Evolutionary conservation across 1,140 invertebrate genomes (phyloP).

Genomic region (Panagrolaimus sp.): DNA sequence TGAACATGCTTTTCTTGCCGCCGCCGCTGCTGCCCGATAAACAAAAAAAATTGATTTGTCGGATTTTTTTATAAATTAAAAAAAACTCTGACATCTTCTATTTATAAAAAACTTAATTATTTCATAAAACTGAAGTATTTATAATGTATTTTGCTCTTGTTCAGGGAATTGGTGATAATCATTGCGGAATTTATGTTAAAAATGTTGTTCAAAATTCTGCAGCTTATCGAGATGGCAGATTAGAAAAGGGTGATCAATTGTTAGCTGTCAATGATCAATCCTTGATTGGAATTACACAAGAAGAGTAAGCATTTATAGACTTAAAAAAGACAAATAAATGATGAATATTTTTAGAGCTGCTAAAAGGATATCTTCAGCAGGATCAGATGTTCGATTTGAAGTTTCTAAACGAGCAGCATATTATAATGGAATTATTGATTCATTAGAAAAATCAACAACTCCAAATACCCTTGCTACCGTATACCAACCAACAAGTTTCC

Average conservation of each 20-base stretch:
- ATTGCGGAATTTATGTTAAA: constrained; percentile 57
- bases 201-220: constrained; percentile 59
- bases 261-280: constrained; percentile 93
- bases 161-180: constrained; percentile 46
- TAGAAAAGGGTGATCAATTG: constrained; percentile 93
- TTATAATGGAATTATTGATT: constrained; percentile 74
- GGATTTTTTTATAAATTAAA: background rate
- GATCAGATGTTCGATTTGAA: constrained; percentile 83
- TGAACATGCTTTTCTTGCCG: background rate
- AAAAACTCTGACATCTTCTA: background rate
- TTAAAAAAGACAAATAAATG: constrained; percentile 20
- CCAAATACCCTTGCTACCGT: background rate
- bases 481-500: background rate
- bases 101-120: background rate
- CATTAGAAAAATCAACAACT: background rate
- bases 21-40: background rate
- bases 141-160: constrained; percentile 23
- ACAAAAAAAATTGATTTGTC: background rate
- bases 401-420: constrained; percentile 95
- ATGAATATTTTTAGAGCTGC: constrained; percentile 71
- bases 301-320: constrained; percentile 67
- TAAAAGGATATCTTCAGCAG: constrained; percentile 86
- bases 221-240: constrained; percentile 72
- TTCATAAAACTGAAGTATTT: background rate
- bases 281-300: constrained; percentile 90